phyloP scores from a whole-genome alignment of 2,888 invertebrate species.

The Tenthredo notha region DNA sequence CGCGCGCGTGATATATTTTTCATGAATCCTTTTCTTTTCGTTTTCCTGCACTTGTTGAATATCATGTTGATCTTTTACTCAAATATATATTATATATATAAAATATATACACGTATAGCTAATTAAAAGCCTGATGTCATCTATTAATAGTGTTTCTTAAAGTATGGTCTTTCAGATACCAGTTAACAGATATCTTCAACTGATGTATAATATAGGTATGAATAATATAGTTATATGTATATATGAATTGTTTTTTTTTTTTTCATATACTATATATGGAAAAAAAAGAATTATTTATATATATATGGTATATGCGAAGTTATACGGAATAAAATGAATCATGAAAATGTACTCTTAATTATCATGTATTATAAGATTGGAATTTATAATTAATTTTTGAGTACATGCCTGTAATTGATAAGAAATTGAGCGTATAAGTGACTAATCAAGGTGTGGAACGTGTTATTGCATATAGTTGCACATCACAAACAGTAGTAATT shows the following conservation, averaged over 20 bases:
- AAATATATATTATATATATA: not conserved
- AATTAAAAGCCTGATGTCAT: conserved; percentile 29
- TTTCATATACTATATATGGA: conserved; percentile 47
- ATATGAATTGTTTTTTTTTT: not conserved
- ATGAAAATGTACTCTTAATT: conserved; percentile 64
- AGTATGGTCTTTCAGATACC: conserved; percentile 56
- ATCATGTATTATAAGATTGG: conserved; percentile 66
- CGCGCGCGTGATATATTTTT: not conserved
- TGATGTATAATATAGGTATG: conserved; percentile 61
- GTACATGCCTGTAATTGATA: conserved; percentile 54
- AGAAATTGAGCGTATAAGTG: conserved; percentile 19
- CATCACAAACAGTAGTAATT: conserved; percentile 43
- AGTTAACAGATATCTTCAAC: conserved; percentile 57
- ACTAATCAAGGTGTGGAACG: conserved; percentile 49
- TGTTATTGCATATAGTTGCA: conserved; percentile 49
- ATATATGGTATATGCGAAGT: conserved; percentile 60
- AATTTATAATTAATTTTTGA: conserved; percentile 59
- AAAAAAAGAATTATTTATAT: conserved; percentile 43
- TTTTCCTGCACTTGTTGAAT: not conserved
- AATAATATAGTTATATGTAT: conserved; percentile 56
- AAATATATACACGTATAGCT: not conserved
- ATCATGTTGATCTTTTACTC: not conserved
- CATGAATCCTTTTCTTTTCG: not conserved
- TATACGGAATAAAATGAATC: conserved; percentile 59
- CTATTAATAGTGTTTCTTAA: conserved; percentile 29